Evolutionary conservation across 2,888 invertebrate genomes (phyloP).

Genomic region (Neoaliturus tenellus): DNA sequence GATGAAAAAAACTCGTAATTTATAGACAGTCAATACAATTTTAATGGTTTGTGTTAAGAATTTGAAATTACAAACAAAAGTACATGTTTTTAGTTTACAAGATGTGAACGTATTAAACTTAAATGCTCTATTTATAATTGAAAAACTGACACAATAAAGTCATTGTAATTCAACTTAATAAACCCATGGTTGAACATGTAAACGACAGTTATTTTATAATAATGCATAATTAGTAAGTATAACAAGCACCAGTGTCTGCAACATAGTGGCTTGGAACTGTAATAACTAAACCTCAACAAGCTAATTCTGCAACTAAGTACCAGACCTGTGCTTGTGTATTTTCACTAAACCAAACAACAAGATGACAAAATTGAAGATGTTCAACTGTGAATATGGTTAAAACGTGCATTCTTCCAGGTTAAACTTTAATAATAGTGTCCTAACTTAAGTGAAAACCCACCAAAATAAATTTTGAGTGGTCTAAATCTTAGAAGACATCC

Average conservation of each 20-base stretch:
- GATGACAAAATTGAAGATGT: neutral
- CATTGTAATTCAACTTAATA: neutral
- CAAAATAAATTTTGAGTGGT: neutral
- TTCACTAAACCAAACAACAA: neutral
- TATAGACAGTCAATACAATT: too few species aligned
- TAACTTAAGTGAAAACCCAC: conserved; percentile 22
- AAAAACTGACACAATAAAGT: too few species aligned
- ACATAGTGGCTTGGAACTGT: conserved; percentile 2
- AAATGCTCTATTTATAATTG: too few species aligned
- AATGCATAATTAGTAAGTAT: neutral
- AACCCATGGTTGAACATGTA: neutral
- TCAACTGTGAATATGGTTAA: conserved; percentile 40
- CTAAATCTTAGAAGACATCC: conserved; percentile 29
- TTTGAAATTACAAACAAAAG: too few species aligned
- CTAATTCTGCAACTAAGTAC: neutral
- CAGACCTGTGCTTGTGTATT: conserved; percentile 6
- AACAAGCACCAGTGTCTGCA: conserved; percentile 19
- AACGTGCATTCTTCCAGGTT: conserved; percentile 39
- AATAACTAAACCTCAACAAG: neutral
- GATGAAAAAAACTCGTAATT: too few species aligned
- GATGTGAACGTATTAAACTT: too few species aligned
- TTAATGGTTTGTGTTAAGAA: too few species aligned
- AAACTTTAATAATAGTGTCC: conserved; percentile 24
- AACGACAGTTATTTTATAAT: neutral
- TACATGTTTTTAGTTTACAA: too few species aligned